These are phyloP conservation scores for Phoxinus dragarum DNA, from an alignment of 2,797 vertebrate genomes.

Conservation along the genomic window DNA sequence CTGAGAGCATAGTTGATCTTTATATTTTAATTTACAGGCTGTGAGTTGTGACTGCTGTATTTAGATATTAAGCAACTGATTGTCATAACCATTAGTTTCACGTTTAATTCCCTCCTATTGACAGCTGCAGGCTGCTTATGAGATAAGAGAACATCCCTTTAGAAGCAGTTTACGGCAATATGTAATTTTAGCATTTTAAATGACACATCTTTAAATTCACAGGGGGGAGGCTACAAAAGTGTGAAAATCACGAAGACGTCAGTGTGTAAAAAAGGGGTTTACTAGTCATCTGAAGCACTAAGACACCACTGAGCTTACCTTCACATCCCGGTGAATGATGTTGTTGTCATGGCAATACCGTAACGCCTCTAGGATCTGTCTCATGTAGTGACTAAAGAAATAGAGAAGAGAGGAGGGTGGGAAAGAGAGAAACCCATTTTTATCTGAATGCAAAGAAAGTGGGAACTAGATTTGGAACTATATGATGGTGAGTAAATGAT, in stretches of 20 bases:
- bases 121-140: not conserved
- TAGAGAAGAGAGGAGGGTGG: conserved; percentile 58
- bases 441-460: not conserved
- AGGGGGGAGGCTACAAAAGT: not conserved
- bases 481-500: not conserved
- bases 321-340: conserved; percentile 97
- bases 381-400: conserved; percentile 95
- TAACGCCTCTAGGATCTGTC: conserved; percentile 96
- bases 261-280: not conserved
- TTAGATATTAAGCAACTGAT: not conserved
- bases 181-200: not conserved
- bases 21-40: not conserved
- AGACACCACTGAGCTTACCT: conserved; percentile 80
- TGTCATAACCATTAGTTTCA: not conserved
- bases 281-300: not conserved
- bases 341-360: conserved; percentile 99
- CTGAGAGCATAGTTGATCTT: not conserved
- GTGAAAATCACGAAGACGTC: not conserved
- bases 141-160: not conserved
- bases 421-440: not conserved
- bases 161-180: not conserved
- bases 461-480: not conserved
- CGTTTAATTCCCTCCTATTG: not conserved
- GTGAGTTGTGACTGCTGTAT: not conserved
- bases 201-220: not conserved